These are phyloP conservation scores for Boulengeromyrus knoepffleri DNA, from an alignment of 2,113 vertebrate species.

Conservation along the genomic window DNA sequence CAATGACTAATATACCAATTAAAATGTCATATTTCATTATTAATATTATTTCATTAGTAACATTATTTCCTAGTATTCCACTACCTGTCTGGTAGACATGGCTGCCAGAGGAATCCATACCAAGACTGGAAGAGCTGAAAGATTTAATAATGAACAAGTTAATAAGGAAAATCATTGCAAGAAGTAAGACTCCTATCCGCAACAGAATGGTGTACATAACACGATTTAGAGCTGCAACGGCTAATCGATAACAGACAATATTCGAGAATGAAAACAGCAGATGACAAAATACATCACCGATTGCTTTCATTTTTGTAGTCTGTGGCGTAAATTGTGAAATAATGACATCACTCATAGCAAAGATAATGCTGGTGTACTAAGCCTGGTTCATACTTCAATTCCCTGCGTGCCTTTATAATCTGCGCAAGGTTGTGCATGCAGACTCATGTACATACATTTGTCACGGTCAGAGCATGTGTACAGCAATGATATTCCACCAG, in stretches of 20 bases:
- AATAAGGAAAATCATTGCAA: neutral
- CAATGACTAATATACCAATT: neutral
- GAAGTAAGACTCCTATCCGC: neutral
- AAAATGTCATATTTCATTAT: neutral
- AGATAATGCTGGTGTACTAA: neutral
- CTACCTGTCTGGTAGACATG: slow-evolving; percentile 45
- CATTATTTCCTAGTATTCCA: neutral
- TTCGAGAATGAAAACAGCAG: neutral
- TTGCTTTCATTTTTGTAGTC: too few species aligned
- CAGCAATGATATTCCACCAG: too few species aligned
- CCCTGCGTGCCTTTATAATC: neutral
- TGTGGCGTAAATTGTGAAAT: too few species aligned
- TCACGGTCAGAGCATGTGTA: neutral
- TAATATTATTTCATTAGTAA: neutral
- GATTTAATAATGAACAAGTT: neutral
- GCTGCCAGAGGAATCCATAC: slow-evolving; percentile 37
- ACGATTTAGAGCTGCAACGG: neutral
- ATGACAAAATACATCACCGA: too few species aligned
- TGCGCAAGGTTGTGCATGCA: neutral
- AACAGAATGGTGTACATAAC: neutral
- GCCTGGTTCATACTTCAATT: neutral
- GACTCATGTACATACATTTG: neutral
- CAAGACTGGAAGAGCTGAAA: slow-evolving; percentile 35
- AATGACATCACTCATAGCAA: neutral
- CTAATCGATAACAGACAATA: neutral